Percentiles rank a stretch among this genome's conserved stretches.
phyloP scores from a whole-genome alignment of 1,140 invertebrate genomes.

The Cotesia glomerata region DNA sequence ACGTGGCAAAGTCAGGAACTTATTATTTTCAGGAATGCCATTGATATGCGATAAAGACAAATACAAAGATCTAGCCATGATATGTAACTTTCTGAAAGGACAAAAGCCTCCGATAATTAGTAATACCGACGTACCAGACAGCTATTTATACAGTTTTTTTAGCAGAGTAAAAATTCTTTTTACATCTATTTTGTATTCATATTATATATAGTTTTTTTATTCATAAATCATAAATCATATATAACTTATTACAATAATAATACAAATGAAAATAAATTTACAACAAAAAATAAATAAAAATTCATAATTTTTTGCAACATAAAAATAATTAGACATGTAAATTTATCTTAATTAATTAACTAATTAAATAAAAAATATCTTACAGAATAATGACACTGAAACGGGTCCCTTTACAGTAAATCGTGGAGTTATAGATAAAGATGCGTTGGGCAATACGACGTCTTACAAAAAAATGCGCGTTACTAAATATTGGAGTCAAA shows the following conservation, averaged over 20 bases:
- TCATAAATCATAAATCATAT: neutral
- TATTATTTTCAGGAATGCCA: constrained; percentile 40
- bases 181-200: neutral
- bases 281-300: neutral
- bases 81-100: constrained; percentile 33
- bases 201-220: constrained; percentile 14
- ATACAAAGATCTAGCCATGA: constrained; percentile 31
- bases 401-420: constrained; percentile 38
- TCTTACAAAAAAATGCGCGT: constrained; percentile 22
- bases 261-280: neutral
- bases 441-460: constrained; percentile 29
- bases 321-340: neutral
- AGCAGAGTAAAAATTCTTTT: constrained; percentile 25
- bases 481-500: constrained; percentile 31
- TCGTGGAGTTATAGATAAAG: constrained; percentile 35
- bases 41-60: constrained; percentile 34
- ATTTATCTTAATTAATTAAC: constrained; percentile 1
- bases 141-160: constrained; percentile 40
- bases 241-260: neutral
- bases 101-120: constrained; percentile 31
- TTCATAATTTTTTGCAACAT: neutral
- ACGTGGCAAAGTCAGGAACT: constrained; percentile 29
- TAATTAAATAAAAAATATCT: neutral
- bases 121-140: constrained; percentile 21
- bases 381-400: constrained; percentile 34